A percentile compares a stretch with the other conserved stretches of the same genome.
Evolutionary conservation across 2,113 vertebrate genomes (phyloP).

Genomic region (Felis chaus): DNA sequence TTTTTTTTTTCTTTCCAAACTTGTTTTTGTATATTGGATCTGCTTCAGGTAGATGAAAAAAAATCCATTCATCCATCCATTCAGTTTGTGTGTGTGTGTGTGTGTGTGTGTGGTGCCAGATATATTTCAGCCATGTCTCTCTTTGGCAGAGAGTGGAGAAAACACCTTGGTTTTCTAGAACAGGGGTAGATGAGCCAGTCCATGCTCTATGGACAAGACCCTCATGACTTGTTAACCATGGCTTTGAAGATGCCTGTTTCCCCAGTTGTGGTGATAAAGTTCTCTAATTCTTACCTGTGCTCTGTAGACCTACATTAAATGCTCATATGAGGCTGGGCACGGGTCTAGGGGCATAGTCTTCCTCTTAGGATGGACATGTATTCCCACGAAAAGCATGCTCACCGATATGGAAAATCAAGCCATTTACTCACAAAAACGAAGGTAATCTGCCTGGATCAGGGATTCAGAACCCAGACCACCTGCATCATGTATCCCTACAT

Average conservation of each 20-base stretch:
- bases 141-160: background rate
- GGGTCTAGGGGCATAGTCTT: background rate
- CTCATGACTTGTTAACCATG: too few relatives aligned
- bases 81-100: too few relatives aligned
- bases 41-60: background rate
- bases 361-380: background rate
- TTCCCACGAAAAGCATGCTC: background rate
- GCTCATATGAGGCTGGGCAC: background rate
- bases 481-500: accelerated
- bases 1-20: background rate
- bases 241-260: background rate
- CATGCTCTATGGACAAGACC: background rate
- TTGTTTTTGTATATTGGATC: conserved; percentile 4
- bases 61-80: background rate
- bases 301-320: background rate
- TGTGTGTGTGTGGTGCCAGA: background rate
- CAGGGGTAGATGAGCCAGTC: background rate
- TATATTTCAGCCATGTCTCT: background rate
- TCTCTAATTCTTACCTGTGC: background rate
- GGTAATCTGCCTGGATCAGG: background rate
- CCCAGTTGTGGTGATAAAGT: background rate
- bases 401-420: background rate
- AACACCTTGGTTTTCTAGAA: background rate
- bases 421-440: background rate
- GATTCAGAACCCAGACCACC: background rate